Conservation (phyloP, 2,888 invertebrate genomes). For the Leptopilina syphax region DNA sequence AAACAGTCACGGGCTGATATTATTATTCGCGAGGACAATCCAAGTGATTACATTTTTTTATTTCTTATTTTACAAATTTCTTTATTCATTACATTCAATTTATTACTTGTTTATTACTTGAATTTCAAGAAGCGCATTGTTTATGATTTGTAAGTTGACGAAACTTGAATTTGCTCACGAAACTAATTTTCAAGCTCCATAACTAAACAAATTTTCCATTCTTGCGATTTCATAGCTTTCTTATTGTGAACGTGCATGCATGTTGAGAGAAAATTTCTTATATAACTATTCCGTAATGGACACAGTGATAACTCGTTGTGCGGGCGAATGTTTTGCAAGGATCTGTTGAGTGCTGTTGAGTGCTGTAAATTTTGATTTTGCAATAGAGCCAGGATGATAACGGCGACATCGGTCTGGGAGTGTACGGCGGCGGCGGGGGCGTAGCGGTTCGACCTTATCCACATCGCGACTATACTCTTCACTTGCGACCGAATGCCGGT, state of each 20-base stretch:
- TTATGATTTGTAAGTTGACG: no score
- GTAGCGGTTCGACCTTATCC: slow-evolving; percentile 64
- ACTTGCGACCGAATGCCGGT: slow-evolving; percentile 69
- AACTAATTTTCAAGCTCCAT: slow-evolving; percentile 7
- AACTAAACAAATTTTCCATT: no score
- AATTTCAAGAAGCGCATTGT: no score
- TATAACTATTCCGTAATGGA: no score
- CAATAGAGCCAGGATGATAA: slow-evolving; percentile 58
- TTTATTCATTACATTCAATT: background rate
- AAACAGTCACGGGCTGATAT: slow-evolving; percentile 1
- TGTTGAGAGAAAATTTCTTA: no score
- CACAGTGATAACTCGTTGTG: no score
- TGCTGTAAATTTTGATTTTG: slow-evolving; percentile 14
- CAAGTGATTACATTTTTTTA: background rate
- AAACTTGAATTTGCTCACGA: background rate
- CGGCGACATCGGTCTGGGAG: slow-evolving; percentile 59
- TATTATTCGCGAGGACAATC: background rate
- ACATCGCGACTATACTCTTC: slow-evolving; percentile 70
- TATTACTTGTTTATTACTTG: background rate
- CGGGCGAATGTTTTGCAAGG: no score
- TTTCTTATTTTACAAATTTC: background rate
- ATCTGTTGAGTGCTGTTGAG: no score
- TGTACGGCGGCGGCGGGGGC: slow-evolving; percentile 60
- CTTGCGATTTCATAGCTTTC: no score
- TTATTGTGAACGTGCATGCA: no score